Evolutionary conservation across 2,113 vertebrate genomes (phyloP).

Genomic region (Pelobates fuscus): DNA sequence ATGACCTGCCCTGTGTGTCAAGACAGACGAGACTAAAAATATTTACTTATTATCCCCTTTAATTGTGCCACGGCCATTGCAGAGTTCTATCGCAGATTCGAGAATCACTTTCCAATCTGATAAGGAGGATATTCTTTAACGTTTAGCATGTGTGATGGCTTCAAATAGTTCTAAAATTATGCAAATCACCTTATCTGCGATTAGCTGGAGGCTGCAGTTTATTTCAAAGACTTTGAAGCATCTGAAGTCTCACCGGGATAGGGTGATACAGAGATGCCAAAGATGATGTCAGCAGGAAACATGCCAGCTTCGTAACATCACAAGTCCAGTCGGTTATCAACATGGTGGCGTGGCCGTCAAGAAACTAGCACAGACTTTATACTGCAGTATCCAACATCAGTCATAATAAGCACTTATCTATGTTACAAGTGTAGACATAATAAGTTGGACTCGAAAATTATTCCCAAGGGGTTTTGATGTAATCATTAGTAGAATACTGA

Average conservation of each 20-base stretch:
- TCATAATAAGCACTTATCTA: too few species aligned
- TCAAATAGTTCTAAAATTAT: conserved; percentile 48
- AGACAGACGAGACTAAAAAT: background rate
- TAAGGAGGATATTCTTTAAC: conserved; percentile 34
- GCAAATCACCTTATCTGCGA: conserved; percentile 48
- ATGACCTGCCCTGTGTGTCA: background rate
- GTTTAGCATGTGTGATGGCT: conserved; percentile 35
- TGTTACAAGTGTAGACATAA: too few species aligned
- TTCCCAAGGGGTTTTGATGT: too few species aligned
- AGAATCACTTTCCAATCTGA: conserved; percentile 40
- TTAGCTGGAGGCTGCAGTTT: conserved; percentile 42
- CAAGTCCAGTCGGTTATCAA: background rate
- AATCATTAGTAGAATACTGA: too few species aligned
- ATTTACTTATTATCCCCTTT: background rate
- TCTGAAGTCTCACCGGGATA: conserved; percentile 19
- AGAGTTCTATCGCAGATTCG: conserved; percentile 20
- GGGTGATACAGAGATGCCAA: conserved; percentile 18
- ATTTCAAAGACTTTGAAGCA: conserved; percentile 38
- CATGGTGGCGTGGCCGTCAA: background rate
- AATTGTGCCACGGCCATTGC: background rate
- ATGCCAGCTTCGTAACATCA: conserved; percentile 19
- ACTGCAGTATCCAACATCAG: too few species aligned
- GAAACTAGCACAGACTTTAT: background rate
- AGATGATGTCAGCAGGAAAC: conserved; percentile 33
- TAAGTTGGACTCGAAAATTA: too few species aligned